Evolutionary conservation across 2,113 vertebrate genomes (phyloP).

Genomic region (Oriolus oriolus): DNA sequence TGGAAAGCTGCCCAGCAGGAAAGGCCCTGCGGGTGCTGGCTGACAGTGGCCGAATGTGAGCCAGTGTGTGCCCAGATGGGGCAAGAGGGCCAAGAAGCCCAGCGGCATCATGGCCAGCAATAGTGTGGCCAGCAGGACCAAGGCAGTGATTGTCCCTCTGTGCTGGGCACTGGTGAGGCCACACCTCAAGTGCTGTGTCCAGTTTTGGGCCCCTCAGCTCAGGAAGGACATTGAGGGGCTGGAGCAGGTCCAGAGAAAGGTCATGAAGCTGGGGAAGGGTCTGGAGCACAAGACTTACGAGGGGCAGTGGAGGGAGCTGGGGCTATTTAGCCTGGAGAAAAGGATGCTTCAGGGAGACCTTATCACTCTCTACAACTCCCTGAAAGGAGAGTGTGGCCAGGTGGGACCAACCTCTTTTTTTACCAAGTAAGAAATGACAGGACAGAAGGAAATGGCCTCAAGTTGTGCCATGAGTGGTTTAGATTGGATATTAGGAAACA

Average conservation of each 20-base stretch:
- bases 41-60: rapidly evolving
- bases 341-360: not conserved
- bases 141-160: not conserved
- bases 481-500: not conserved
- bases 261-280: not conserved
- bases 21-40: not conserved
- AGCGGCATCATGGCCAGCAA: not conserved
- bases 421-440: no score
- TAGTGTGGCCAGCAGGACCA: not conserved
- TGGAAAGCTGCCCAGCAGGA: rapidly evolving
- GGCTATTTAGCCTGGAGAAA: not conserved
- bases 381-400: not conserved
- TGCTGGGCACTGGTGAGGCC: not conserved
- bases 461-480: not conserved
- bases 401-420: not conserved
- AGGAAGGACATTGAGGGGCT: not conserved
- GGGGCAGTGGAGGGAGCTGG: not conserved
- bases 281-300: not conserved
- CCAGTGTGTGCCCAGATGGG: rapidly evolving
- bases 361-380: no score
- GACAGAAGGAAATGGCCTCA: not conserved
- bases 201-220: not conserved
- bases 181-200: not conserved
- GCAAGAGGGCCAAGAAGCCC: not conserved
- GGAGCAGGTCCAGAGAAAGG: not conserved